Conservation (phyloP, 1,140 invertebrate species). For the Pectinophora gossypiella region DNA sequence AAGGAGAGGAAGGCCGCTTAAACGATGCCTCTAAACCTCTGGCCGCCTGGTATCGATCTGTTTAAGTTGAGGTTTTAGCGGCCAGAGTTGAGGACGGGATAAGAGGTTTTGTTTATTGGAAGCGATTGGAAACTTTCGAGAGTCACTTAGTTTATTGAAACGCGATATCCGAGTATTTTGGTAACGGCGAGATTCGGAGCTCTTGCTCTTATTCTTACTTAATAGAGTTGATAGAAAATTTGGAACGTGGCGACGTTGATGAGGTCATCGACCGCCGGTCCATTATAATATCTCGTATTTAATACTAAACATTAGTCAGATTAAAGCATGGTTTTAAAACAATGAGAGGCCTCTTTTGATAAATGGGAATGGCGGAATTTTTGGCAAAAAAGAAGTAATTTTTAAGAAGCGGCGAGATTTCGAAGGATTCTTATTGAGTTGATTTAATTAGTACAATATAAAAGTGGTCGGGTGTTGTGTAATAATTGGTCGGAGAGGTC, state of each 20-base stretch:
- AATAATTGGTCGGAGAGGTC: not conserved
- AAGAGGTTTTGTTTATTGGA: not conserved
- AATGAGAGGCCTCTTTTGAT: not conserved
- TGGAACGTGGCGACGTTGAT: too few relatives aligned
- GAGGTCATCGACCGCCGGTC: not conserved
- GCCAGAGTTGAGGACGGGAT: not conserved
- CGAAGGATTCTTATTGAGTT: not conserved
- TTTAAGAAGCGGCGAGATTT: not conserved
- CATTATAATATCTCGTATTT: not conserved
- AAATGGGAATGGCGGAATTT: not conserved
- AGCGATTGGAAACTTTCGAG: not conserved
- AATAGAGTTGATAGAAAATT: not conserved
- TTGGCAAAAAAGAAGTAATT: not conserved
- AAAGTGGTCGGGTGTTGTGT: not conserved
- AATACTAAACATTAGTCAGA: not conserved
- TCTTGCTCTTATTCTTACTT: too few relatives aligned
- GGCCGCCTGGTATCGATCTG: slow-evolving; percentile 30
- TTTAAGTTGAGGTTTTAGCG: slow-evolving; percentile 13
- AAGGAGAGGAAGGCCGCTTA: slow-evolving; percentile 37
- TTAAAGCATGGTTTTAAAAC: not conserved
- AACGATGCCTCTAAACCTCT: slow-evolving; percentile 38
- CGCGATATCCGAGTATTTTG: not conserved
- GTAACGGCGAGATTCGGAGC: too few relatives aligned
- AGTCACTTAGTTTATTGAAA: slow-evolving; percentile 2
- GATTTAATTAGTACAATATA: slow-evolving; percentile 4